These are phyloP conservation scores for Pristionchus fissidentatus DNA, from an alignment of 2,888 invertebrate genomes.

Conservation along the genomic window DNA sequence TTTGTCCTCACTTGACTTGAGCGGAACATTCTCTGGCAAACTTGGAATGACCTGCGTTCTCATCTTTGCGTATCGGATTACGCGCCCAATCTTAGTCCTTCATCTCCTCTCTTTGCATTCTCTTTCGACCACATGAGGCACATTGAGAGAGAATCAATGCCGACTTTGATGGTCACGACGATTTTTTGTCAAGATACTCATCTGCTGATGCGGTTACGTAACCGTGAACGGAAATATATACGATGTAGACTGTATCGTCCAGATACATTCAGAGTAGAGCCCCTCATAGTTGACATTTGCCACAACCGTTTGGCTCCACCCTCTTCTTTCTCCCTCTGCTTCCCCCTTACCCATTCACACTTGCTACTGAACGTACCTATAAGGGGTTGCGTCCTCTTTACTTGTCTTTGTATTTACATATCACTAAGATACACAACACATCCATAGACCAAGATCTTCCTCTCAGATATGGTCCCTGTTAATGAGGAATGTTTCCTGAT, in stretches of 20 bases:
- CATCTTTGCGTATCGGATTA: constrained; percentile 9
- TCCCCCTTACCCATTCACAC: constrained; percentile 30
- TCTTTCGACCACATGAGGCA: constrained; percentile 19
- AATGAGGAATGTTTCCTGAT: neutral
- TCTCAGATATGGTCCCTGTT: neutral
- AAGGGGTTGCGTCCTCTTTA: constrained; percentile 23
- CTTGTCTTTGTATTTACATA: constrained; percentile 5
- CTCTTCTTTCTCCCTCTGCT: neutral
- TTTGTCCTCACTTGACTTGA: too few species aligned
- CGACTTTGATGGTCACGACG: neutral
- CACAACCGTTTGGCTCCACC: neutral
- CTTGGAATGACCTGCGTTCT: neutral
- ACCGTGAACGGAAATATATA: too few species aligned
- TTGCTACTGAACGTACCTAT: too few species aligned
- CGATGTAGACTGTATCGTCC: neutral
- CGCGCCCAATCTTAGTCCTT: neutral
- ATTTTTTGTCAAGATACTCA: too few species aligned
- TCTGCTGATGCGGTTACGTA: too few species aligned
- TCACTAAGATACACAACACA: too few species aligned
- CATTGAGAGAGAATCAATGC: too few species aligned
- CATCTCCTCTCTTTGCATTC: constrained; percentile 37
- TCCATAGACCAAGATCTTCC: too few species aligned
- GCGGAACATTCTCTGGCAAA: too few species aligned
- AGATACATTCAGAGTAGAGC: neutral
- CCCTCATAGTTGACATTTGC: neutral